Conservation (phyloP, 2,797 vertebrate genomes). For the Gastrophryne carolinensis region DNA sequence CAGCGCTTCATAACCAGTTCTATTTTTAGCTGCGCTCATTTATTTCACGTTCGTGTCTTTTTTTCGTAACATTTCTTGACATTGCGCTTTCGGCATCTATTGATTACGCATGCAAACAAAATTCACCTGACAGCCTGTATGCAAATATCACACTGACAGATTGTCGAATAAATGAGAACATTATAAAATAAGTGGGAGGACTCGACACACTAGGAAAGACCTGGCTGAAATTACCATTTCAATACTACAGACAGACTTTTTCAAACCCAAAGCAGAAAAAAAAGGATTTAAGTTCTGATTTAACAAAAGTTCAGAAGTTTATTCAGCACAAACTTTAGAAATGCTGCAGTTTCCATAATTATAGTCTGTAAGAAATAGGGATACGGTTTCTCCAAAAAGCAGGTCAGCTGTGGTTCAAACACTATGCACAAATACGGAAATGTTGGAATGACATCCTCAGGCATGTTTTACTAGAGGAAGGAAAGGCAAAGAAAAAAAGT, state of each 20-base stretch:
- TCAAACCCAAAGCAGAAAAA: slow-evolving; percentile 2
- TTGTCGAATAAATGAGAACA: slow-evolving; percentile 32
- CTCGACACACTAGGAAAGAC: slow-evolving; percentile 11
- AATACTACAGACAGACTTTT: slow-evolving; percentile 3
- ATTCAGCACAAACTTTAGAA: neutral
- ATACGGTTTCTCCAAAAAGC: neutral
- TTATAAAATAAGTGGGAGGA: slow-evolving; percentile 7
- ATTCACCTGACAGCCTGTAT: slow-evolving; percentile 35
- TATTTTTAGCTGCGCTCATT: slow-evolving; percentile 25
- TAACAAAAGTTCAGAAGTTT: neutral
- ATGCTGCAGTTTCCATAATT: neutral
- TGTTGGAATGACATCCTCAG: neutral
- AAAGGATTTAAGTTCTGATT: neutral
- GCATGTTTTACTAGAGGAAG: too few species aligned
- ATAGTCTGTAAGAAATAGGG: neutral
- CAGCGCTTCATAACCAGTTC: neutral
- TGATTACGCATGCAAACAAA: slow-evolving; percentile 46
- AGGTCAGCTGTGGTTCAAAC: neutral
- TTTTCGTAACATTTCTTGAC: slow-evolving; percentile 22
- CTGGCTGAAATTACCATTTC: slow-evolving; percentile 24
- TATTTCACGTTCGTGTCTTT: slow-evolving; percentile 4
- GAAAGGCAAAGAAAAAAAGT: too few species aligned
- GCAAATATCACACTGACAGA: slow-evolving; percentile 31
- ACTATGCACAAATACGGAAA: neutral
- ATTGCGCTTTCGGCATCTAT: slow-evolving; percentile 5